Percentiles rank a stretch among this genome's conserved stretches.
Evolutionary conservation across 2,797 vertebrate species (phyloP).

Genomic region (Rhincodon typus): DNA sequence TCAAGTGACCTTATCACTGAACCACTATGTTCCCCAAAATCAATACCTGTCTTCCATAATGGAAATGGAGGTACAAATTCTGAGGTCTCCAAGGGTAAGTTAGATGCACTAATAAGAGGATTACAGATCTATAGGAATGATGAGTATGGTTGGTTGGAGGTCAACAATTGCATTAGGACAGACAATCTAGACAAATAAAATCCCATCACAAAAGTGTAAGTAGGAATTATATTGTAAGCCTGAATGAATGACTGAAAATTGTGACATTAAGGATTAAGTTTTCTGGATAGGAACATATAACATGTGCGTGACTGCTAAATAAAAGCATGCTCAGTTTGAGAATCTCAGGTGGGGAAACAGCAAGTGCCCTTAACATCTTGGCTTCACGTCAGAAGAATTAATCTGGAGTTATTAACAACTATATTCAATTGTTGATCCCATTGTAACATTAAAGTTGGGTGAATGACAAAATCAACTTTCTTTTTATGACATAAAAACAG

Average conservation of each 20-base stretch:
- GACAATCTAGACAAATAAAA: background rate
- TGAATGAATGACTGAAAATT: background rate
- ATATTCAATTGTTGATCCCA: background rate
- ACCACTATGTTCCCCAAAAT: background rate
- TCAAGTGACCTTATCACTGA: too few species aligned
- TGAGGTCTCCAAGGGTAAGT: background rate
- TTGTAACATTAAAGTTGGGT: background rate
- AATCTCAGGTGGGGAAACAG: background rate
- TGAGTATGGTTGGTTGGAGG: background rate
- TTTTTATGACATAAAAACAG: background rate
- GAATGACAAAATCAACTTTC: background rate
- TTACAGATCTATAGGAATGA: background rate
- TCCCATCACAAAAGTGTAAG: background rate
- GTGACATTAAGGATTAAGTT: background rate
- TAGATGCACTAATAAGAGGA: background rate
- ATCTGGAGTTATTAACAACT: background rate
- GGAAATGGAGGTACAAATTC: background rate
- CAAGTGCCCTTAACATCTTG: background rate
- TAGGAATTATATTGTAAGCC: background rate
- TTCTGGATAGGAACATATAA: background rate
- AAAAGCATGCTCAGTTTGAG: background rate
- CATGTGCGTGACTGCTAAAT: background rate
- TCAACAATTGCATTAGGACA: background rate
- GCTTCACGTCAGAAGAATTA: background rate
- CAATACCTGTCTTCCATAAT: background rate